These are phyloP conservation scores for Ennomos fuscantarius DNA, from an alignment of 2,888 invertebrate species.

Conservation along the genomic window DNA sequence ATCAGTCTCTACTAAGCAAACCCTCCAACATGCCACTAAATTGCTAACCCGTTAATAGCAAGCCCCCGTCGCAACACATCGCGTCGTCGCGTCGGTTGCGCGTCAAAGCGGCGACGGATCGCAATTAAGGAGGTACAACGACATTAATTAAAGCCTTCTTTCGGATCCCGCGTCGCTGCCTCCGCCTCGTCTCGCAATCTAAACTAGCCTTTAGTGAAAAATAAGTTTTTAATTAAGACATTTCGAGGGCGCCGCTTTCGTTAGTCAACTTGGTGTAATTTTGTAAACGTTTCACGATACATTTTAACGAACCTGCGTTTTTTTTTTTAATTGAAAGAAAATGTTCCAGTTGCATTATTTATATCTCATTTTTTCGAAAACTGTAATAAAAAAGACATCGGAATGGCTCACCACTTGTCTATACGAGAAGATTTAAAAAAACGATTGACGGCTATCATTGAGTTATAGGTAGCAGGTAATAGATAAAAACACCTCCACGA, in stretches of 20 bases:
- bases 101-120: constrained; percentile 66
- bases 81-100: constrained; percentile 27
- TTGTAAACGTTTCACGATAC: constrained; percentile 23
- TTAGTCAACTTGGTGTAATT: constrained; percentile 26
- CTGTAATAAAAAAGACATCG: no score
- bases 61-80: neutral
- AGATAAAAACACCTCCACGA: no score
- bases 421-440: no score
- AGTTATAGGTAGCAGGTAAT: no score
- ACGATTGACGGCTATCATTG: no score
- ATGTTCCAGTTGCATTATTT: no score
- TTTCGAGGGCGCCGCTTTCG: constrained; percentile 45
- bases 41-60: constrained; percentile 4
- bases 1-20: neutral
- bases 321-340: constrained; percentile 3
- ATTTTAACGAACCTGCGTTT: constrained; percentile 31
- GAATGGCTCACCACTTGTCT: no score
- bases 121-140: constrained; percentile 77
- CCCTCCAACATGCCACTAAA: constrained; percentile 4
- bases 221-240: constrained; percentile 76
- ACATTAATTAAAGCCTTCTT: constrained; percentile 78
- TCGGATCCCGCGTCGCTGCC: constrained; percentile 43
- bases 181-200: constrained; percentile 46
- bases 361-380: no score
- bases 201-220: constrained; percentile 72